Conservation (phyloP, 2,888 invertebrate genomes). For the Desoria tigrina region DNA sequence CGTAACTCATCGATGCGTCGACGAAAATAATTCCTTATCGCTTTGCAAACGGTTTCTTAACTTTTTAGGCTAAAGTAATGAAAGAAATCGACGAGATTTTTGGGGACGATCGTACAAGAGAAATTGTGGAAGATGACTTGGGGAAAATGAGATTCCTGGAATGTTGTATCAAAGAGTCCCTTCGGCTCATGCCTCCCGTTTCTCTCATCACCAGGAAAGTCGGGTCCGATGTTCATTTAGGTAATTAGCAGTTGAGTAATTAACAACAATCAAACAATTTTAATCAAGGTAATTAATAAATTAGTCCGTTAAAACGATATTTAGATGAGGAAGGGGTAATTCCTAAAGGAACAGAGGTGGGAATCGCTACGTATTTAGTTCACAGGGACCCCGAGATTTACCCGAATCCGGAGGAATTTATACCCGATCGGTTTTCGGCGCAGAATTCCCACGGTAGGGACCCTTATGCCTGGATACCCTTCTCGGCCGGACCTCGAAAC, state of each 20-base stretch:
- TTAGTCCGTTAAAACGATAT: not conserved
- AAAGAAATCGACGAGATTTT: not conserved
- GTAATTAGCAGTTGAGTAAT: not conserved
- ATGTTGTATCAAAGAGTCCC: not conserved
- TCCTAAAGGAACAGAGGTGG: not conserved
- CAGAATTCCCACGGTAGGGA: not conserved
- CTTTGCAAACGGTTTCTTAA: no score
- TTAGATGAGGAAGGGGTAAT: not conserved
- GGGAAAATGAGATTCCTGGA: not conserved
- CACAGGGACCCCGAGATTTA: not conserved
- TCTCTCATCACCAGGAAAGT: not conserved
- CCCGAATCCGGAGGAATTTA: not conserved
- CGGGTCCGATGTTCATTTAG: not conserved
- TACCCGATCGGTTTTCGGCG: not conserved
- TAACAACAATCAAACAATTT: no score
- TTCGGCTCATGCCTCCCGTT: not conserved
- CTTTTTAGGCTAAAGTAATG: no score
- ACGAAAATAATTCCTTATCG: no score
- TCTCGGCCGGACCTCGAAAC: not conserved
- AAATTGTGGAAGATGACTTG: not conserved
- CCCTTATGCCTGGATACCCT: not conserved
- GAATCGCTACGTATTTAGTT: not conserved
- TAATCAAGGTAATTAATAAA: no score
- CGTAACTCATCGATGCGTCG: no score
- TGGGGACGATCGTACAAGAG: not conserved